These are phyloP conservation scores for Sabellastarte sp. DNA, from an alignment of 2,888 invertebrate species.

Conservation along the genomic window DNA sequence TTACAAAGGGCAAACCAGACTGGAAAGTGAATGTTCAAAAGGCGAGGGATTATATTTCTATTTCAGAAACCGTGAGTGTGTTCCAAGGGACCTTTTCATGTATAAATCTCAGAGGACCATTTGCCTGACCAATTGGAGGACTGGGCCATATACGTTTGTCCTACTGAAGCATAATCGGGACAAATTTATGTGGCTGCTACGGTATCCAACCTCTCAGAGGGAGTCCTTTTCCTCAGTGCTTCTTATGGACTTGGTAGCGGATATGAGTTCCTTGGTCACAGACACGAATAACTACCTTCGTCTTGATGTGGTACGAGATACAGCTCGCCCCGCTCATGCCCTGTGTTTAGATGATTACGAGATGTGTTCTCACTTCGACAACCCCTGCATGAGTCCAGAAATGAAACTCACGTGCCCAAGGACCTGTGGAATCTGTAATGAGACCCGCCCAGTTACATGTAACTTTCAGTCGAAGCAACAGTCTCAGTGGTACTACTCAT, in stretches of 20 bases:
- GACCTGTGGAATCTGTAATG: conserved; percentile 28
- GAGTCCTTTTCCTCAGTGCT: conserved; percentile 21
- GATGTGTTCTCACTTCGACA: background rate
- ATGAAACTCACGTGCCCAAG: conserved; percentile 26
- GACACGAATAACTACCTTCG: conserved; percentile 16
- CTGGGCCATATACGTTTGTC: conserved; percentile 16
- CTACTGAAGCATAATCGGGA: conserved; percentile 14
- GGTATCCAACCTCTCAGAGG: conserved; percentile 13
- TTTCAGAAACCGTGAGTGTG: conserved; percentile 25
- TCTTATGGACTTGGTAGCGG: conserved; percentile 25
- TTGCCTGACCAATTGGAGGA: conserved; percentile 27
- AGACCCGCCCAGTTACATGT: conserved; percentile 24
- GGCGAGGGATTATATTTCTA: conserved; percentile 26
- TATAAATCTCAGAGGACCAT: conserved; percentile 19
- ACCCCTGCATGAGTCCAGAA: background rate
- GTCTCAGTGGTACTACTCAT: conserved; percentile 23
- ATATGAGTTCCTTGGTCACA: conserved; percentile 6
- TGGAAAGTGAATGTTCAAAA: conserved; percentile 29
- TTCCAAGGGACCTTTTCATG: conserved; percentile 26
- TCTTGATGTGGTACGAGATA: conserved; percentile 18
- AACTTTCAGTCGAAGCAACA: conserved; percentile 13
- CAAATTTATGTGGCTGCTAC: conserved; percentile 24
- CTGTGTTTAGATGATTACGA: conserved; percentile 29
- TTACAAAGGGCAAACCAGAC: conserved; percentile 19
- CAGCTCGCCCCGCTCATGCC: conserved; percentile 14